Base-by-base conservation (phyloP, 2,113 vertebrate species). In the Limnothrissa miodon region DNA sequence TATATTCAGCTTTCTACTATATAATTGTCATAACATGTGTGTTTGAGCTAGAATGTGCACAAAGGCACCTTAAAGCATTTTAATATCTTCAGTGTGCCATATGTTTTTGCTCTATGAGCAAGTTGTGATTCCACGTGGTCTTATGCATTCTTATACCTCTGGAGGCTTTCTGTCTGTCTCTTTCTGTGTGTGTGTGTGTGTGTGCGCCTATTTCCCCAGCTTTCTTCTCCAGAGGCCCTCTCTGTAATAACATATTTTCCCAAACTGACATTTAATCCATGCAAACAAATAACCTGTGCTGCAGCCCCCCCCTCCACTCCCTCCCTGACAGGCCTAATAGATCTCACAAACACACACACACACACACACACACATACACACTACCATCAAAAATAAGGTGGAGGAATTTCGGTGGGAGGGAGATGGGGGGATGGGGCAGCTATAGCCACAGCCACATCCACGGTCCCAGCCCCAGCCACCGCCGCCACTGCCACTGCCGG, bases 241-340 rank as follows among this genome's bases (percentile, higher is more conserved):
- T 39, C 66, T 87, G 83, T 88, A 91, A 90, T 86, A 90, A 91
- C 86, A 87, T 88, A 84, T 85, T 87, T 90, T 84, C 85, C 82
- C 83, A 81, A 88, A 82, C 84, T 91, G 89, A 91, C 90, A 93
- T 88, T 88, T 87, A 90, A 90, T 90, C 86, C 89, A 89, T 88
- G 85, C 89, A 90, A 92, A 91, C 85, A 90, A 90, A 92, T 92
- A 87, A 91, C 83, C 48, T 33, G 23, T 81, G 56, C 39, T 66
- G 23, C 66, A 70, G 74, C 78, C 78, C 82, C 19, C 36, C 62
- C 56, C 84, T 86, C 86, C 21, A 39, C 25, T 36, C 74, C 59
- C 45, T 45, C n/a, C 33, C 46, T 74, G 7, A 42, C 45, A 83
- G 39, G 66, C 46, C 36, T 45, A 82, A 80, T 84, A 86, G 82